phyloP scores from a whole-genome alignment of 2,113 vertebrate genomes.

The Dunckerocampus dactyliophorus region DNA sequence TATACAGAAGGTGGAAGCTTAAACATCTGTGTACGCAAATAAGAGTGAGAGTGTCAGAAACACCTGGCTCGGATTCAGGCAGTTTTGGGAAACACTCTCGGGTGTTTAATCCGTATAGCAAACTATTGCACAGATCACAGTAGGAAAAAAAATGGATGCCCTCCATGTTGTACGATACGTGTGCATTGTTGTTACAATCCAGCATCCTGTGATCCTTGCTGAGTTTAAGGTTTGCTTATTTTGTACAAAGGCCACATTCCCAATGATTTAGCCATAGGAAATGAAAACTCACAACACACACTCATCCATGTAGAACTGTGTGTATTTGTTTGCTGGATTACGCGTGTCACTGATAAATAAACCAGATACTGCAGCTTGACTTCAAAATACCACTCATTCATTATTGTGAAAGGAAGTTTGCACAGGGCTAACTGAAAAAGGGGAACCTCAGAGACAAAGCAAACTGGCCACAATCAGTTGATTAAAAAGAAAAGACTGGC shows the following conservation, averaged over 20 bases:
- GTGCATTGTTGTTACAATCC: conserved; percentile 6
- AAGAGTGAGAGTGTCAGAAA: conserved; percentile 37
- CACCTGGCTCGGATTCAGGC: conserved; percentile 51
- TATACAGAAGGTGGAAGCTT: conserved; percentile 55
- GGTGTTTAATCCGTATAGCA: conserved; percentile 30
- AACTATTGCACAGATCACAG: conserved; percentile 11
- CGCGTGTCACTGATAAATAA: conserved; percentile 38
- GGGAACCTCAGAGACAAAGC: conserved; percentile 20
- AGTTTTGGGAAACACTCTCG: conserved; percentile 33
- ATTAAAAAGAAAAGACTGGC: neutral
- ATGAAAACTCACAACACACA: conserved; percentile 12
- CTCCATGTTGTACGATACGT: conserved; percentile 18
- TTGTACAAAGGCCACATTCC: conserved; percentile 10
- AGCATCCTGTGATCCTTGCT: conserved; percentile 2
- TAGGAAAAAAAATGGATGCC: conserved; percentile 11
- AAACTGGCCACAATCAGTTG: conserved; percentile 28
- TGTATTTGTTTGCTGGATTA: conserved; percentile 6
- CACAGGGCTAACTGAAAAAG: conserved; percentile 20
- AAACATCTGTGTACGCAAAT: conserved; percentile 70
- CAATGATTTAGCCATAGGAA: conserved; percentile 14
- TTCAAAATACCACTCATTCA: conserved; percentile 46
- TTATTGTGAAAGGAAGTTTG: conserved; percentile 32
- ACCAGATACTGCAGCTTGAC: conserved; percentile 17
- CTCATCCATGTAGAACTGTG: conserved; percentile 17
- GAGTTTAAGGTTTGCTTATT: conserved; percentile 9